Evolutionary conservation across 2,888 invertebrate species (phyloP), one percentile per base, ranked within the genome.

Genomic region (Nephrocerus scutellatus): DNA sequence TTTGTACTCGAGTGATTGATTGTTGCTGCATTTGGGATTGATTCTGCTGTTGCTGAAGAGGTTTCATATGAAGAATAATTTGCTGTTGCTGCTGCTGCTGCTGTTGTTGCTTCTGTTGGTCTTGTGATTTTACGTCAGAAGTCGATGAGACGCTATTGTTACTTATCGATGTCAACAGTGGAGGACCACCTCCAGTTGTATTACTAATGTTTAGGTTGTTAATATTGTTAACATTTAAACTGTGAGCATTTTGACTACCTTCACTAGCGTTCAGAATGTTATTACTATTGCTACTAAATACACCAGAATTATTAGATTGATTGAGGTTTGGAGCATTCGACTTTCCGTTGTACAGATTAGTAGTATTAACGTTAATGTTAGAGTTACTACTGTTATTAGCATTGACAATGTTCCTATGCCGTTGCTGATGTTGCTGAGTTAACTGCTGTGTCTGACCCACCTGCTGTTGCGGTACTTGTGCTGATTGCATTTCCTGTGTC

Each of bases 1-100:
- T 81, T 56, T 82, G 82, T 36, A 82, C 78, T 44, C 79, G 72
- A 44, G 80, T 79, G 13, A 71, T 64, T 10, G 67, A 60, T 24
- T 65, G 66, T 33, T 62, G 60, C 29, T 57, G 59, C 19, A 43
- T 53, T 6, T 47, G 62, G 44, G 31, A 35, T 20, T 43, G 36
- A 47, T 48, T 31, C 25, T 45, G 43, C 21, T 55, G 38, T 42
- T 45, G 25, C 48, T 48, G 28, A 21, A 12, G 10, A n/a, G 30
- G 4, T 30, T 5, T 19, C 30, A 19, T 6, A n/a, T 19, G 19
- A 13, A 30, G 30, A 19, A n/a, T 29, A 20, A 33, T 33, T 33
- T 24, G 13, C 30, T 20, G 21, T 20, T n/a, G 30, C 34, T 12
- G 34, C 30, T 30, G 37, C 8, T 30, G 31, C 32, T 23, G 38